A percentile compares a stretch with the other conserved stretches of the same genome.
Conservation (phyloP, 2,797 vertebrate species). For the Podarcis lilfordi region DNA sequence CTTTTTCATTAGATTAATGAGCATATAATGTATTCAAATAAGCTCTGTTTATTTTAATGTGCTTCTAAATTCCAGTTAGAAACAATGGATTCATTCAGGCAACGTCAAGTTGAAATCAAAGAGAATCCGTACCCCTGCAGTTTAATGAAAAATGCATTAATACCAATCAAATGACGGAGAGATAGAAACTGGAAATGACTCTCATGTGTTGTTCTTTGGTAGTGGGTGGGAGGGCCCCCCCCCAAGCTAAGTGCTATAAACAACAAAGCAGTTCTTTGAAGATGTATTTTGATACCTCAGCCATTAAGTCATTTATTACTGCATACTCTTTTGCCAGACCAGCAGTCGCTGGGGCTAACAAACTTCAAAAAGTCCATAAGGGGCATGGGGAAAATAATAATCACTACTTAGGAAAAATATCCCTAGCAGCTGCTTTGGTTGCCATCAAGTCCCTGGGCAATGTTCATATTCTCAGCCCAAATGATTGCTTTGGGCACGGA, state of each 20-base stretch:
- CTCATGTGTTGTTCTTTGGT: neutral
- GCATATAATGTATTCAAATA: neutral
- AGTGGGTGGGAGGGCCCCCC: neutral
- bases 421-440: constrained; percentile 67
- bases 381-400: constrained; percentile 48
- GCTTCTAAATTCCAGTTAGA: neutral
- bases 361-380: constrained; percentile 51
- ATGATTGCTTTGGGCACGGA: constrained; percentile 38
- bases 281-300: constrained; percentile 3
- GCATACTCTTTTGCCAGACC: constrained; percentile 38
- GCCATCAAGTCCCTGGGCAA: constrained; percentile 58
- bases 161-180: neutral
- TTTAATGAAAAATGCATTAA: neutral
- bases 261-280: constrained; percentile 21
- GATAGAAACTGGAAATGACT: neutral
- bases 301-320: constrained; percentile 19
- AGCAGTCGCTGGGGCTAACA: constrained; percentile 39
- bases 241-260: neutral
- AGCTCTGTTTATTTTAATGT: neutral
- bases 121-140: neutral
- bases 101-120: neutral
- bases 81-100: neutral
- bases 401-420: constrained; percentile 53
- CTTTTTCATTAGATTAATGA: neutral
- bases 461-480: constrained; percentile 45